A percentile compares a stretch with the other conserved stretches of the same genome.
Conservation (phyloP, 2,113 vertebrate species). For the Esox niger region DNA sequence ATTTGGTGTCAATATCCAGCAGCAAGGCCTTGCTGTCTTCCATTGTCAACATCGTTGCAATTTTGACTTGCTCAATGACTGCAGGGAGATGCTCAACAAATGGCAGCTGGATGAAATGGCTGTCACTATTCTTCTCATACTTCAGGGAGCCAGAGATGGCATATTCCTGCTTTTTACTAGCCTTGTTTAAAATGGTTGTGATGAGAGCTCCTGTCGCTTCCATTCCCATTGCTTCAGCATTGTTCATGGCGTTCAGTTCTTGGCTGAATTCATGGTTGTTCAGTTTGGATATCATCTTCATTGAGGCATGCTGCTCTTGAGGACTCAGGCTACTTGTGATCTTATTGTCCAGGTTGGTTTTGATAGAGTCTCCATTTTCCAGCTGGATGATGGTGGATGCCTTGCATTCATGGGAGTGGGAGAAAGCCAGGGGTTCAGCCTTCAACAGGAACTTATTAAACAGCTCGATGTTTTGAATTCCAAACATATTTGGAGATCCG, state of each 20-base stretch:
- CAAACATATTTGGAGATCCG: constrained; percentile 71
- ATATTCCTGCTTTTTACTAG: constrained; percentile 75
- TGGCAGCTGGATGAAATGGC: constrained; percentile 80
- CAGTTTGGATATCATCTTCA: constrained; percentile 79
- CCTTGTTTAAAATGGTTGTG: constrained; percentile 66
- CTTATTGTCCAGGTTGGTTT: constrained; percentile 76
- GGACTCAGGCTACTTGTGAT: constrained; percentile 74
- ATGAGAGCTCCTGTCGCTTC: constrained; percentile 74
- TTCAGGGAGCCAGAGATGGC: constrained; percentile 79
- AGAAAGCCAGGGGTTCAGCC: constrained; percentile 79
- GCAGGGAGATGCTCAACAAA: constrained; percentile 77
- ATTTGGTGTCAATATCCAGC: constrained; percentile 73
- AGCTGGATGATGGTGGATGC: constrained; percentile 76
- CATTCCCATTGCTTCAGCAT: constrained; percentile 73
- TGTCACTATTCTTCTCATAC: constrained; percentile 89
- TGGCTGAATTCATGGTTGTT: constrained; percentile 81
- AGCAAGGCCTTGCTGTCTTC: constrained; percentile 69
- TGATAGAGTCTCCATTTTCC: constrained; percentile 51
- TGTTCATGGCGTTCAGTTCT: constrained; percentile 79
- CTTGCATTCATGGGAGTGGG: constrained; percentile 82
- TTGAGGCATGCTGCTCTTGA: constrained; percentile 76
- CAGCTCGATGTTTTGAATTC: constrained; percentile 79
- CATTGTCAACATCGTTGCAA: constrained; percentile 60
- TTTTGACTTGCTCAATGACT: constrained; percentile 76
- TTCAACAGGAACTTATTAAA: constrained; percentile 87